Evolutionary conservation across 2,113 vertebrate genomes (phyloP).

Genomic region (Hyla sarda): DNA sequence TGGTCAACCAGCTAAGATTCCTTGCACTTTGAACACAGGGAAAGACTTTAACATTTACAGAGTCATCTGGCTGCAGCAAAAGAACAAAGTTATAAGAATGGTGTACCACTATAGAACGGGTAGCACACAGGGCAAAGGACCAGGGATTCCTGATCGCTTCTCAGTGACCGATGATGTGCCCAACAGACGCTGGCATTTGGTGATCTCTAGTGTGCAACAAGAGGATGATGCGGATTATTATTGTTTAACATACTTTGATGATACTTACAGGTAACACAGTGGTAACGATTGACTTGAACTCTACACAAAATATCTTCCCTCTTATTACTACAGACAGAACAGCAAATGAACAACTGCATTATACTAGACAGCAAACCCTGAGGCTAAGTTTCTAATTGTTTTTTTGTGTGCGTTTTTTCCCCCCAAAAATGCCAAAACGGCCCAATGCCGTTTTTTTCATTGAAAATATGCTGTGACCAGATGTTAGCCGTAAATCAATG

Average conservation of each 20-base stretch:
- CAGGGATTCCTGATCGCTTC: constrained; percentile 52
- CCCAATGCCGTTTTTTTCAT: no score
- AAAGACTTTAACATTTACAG: constrained; percentile 12
- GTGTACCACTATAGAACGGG: constrained; percentile 55
- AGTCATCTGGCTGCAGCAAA: constrained; percentile 49
- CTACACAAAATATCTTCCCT: background rate
- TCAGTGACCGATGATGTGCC: constrained; percentile 44
- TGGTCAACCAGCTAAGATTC: background rate
- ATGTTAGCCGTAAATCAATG: no score
- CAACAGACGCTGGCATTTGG: constrained; percentile 46
- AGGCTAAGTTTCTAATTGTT: no score
- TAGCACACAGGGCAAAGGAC: constrained; percentile 36
- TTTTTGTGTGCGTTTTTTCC: no score
- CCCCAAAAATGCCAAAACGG: no score
- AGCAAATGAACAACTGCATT: background rate
- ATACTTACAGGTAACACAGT: background rate
- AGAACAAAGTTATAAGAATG: background rate
- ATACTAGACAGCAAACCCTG: no score
- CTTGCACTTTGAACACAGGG: constrained; percentile 46
- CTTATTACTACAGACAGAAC: background rate
- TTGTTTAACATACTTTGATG: background rate
- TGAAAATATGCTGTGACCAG: no score
- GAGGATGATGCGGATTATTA: constrained; percentile 53
- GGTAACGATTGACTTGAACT: background rate
- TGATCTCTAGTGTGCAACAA: constrained; percentile 15